A percentile compares a stretch with the other conserved stretches of the same genome.
Conservation (phyloP, 2,888 invertebrate genomes). For the Tetheella fluctuosa region DNA sequence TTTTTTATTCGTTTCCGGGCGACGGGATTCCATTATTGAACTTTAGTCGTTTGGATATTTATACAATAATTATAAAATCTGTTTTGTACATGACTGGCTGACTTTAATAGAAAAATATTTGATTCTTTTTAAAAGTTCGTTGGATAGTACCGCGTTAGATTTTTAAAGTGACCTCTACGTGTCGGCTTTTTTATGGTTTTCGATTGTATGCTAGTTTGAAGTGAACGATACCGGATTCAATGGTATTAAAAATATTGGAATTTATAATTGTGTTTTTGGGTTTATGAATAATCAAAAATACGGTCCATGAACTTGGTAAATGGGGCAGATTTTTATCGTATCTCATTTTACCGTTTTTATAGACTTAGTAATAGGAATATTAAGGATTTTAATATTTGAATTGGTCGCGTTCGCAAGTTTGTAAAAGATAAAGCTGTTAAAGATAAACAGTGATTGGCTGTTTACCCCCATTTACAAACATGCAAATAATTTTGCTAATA, state of each 20-base stretch:
- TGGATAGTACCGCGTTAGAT: neutral
- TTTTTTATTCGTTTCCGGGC: constrained; percentile 82
- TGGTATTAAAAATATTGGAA: constrained; percentile 50
- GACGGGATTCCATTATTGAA: constrained; percentile 72
- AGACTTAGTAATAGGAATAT: too few species aligned
- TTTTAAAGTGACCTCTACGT: neutral
- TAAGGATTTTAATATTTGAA: too few species aligned
- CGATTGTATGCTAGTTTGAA: constrained; percentile 48
- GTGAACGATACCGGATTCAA: constrained; percentile 37
- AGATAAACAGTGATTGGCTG: too few species aligned
- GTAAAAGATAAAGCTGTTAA: too few species aligned
- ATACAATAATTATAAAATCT: constrained; percentile 27
- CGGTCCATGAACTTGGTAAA: constrained; percentile 27
- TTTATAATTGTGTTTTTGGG: constrained; percentile 59
- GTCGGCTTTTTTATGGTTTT: constrained; percentile 62
- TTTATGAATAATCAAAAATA: constrained; percentile 29
- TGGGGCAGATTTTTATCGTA: constrained; percentile 25
- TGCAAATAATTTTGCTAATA: too few species aligned
- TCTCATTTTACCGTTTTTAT: too few species aligned
- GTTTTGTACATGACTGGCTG: neutral
- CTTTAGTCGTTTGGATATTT: constrained; percentile 39
- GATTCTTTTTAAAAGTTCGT: constrained; percentile 4
- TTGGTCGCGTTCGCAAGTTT: too few species aligned
- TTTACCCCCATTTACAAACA: too few species aligned
- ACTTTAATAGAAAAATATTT: constrained; percentile 4